phyloP scores from a whole-genome alignment of 1,140 invertebrate species.

The Aleiodes sp. region DNA sequence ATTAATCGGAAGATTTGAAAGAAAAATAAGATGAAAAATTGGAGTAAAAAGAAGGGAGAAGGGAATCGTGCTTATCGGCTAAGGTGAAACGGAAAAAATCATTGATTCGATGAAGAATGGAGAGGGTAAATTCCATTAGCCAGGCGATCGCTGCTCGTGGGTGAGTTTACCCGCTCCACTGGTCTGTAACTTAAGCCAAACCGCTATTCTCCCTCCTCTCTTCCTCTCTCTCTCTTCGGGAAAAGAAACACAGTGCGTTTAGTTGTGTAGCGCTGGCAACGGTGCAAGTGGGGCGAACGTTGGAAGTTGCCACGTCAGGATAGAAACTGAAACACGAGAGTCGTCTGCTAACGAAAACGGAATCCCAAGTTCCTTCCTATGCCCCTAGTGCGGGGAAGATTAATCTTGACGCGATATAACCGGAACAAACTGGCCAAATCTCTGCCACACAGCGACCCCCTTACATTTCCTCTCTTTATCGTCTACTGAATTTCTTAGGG shows the following conservation, averaged over 20 bases:
- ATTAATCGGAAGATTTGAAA: no score
- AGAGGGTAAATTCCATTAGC: conserved; percentile 52
- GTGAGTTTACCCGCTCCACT: conserved; percentile 62
- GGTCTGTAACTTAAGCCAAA: conserved; percentile 61
- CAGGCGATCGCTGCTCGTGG: conserved; percentile 35
- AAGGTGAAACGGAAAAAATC: conserved; percentile 43
- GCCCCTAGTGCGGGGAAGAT: conserved; percentile 50
- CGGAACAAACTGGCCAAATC: conserved; percentile 33
- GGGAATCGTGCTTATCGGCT: not conserved
- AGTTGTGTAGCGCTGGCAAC: not conserved
- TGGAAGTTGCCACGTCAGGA: conserved; percentile 58
- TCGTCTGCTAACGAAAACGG: conserved; percentile 54
- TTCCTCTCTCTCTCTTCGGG: no score
- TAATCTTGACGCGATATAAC: conserved; percentile 53
- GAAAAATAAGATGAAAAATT: not conserved
- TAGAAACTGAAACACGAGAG: conserved; percentile 35
- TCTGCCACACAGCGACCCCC: not conserved
- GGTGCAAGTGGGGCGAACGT: not conserved
- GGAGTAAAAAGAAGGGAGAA: not conserved
- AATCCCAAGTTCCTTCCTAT: conserved; percentile 61
- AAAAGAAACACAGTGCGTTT: conserved; percentile 48
- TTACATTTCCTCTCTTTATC: conserved; percentile 33
- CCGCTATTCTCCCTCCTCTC: conserved; percentile 28
- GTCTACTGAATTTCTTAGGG: not conserved
- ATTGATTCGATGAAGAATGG: conserved; percentile 21